Evolutionary conservation across 1,140 invertebrate species (phyloP), one percentile per base, ranked within the genome.

Genomic region (Drosophila nannoptera): DNA sequence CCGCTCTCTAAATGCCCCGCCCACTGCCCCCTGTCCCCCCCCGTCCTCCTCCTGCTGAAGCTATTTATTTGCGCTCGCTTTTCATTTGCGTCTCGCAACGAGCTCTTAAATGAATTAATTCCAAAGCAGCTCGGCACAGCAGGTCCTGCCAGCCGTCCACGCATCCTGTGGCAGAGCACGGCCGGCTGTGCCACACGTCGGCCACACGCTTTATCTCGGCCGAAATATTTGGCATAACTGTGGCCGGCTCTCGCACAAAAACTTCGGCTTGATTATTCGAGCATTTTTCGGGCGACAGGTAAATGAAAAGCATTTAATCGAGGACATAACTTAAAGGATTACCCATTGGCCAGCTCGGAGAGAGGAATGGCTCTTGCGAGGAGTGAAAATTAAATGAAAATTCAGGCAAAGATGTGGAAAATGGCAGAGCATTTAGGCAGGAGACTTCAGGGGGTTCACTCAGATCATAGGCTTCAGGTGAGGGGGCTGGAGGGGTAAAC

Each of bases 71-170:
- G 63, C 50, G 52, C 69, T 56, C 69, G 42, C 32, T 58, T 55
- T 71, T 46, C 46, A 43, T 48, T 31, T 46, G 40, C 53, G 50
- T 66, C 81, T 84, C 35, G 35, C 35, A 84, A 84, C 81, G 81
- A 86, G 73, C 74, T 84, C 81, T 81, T 81, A 86, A 86, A 87
- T 86, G 77, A 86, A 86, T 86, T 86, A 86, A 86, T 86, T 86
- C 71, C 63, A 72, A 53, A 50, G 45, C 53, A 63, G 48, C 29
- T 55, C 7, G 8, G 4, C 36, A 9, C 4, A 3, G 11, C n/a
- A 69, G 22, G 22, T 63, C 45, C 72, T 69, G 53, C 14, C 72
- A 16, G 11, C 40, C 14, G 11, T 36, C n/a, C 29, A 14, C 45
- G 22, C 8, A 68, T 74, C 50, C 72, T 61, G 63, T 31, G 22